Evolutionary conservation across 1,140 invertebrate genomes (phyloP), one percentile per base, ranked within the genome.

Genomic region (Ephestia elutella): DNA sequence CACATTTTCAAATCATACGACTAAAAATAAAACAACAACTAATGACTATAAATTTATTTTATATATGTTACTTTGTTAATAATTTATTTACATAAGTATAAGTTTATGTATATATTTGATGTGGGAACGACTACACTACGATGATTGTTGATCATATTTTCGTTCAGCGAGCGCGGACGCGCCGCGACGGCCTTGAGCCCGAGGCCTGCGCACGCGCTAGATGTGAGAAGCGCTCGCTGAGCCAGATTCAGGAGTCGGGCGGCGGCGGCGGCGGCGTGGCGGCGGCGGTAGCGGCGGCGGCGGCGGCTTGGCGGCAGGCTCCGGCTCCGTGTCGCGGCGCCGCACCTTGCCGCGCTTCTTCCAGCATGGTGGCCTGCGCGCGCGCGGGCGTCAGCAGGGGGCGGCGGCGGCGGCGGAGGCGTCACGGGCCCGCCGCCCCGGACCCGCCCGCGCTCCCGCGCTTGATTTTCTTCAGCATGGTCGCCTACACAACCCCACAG

Each of bases 401-500:
- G 78, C 70, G 78, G 15, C 5, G 48, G 48, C 5, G 69, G 61
- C 50, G 66, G 56, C n/a, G n/a, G 60, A 7, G 60, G 57, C 54
- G 73, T 82, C 79, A 84, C 75, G 80, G 79, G 74, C 72, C 77
- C 75, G 75, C 70, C 67, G 78, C 78, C 66, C 74, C 75, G 70
- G 62, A 58, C 55, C 59, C 63, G 60, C 75, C 82, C 74, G 62
- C 60, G 59, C 79, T 76, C 69, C 96, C 96, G 91, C 97, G 96
- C 92, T 98, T 98, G 91, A 92, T 97, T 94, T 97, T 96, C 94
- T 96, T 96, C 91, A 97, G 92, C 94, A 96, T 96, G 82, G 94
- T 95, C 86, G 94, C 94, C 93, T 93, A 92, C 75, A 73, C 72
- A 72, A 78, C 80, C 81, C 75, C 19, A 83, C 70, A 53, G 50